Conservation (phyloP, 1,140 invertebrate genomes). For the Drosophila pruinosa region DNA sequence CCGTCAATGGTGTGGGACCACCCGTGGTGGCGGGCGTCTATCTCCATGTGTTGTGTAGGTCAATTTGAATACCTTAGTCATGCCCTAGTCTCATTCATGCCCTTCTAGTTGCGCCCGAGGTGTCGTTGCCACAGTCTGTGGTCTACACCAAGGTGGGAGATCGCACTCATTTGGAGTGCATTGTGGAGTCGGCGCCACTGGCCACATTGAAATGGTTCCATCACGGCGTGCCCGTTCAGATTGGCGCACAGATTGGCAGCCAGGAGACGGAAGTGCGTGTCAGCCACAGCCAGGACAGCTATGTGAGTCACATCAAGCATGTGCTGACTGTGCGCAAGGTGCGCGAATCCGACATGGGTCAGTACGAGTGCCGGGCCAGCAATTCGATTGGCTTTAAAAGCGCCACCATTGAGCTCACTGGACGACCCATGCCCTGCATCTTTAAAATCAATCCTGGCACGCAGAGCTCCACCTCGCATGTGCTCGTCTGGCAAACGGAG, state of each 20-base stretch:
- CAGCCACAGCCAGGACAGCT: conserved; percentile 51
- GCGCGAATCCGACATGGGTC: conserved; percentile 88
- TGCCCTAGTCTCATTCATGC: neutral
- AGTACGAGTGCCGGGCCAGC: conserved; percentile 89
- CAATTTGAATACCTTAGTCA: neutral
- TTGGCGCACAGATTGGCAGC: conserved; percentile 85
- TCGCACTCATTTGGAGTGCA: conserved; percentile 87
- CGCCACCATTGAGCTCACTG: conserved; percentile 85
- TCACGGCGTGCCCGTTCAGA: conserved; percentile 84
- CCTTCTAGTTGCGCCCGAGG: conserved; percentile 87
- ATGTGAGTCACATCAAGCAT: conserved; percentile 83
- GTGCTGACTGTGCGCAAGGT: conserved; percentile 88
- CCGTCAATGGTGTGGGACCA: conserved; percentile 89
- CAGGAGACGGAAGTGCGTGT: conserved; percentile 72
- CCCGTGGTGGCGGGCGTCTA: conserved; percentile 86
- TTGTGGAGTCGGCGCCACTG: conserved; percentile 87
- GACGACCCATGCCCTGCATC: conserved; percentile 84
- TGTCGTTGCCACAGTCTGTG: conserved; percentile 86
- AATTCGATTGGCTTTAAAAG: conserved; percentile 87
- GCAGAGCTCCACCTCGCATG: conserved; percentile 83
- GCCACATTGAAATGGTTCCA: conserved; percentile 86
- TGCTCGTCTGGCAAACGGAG: conserved; percentile 89
- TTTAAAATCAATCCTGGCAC: conserved; percentile 84
- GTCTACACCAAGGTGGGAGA: conserved; percentile 88
- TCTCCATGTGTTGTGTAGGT: conserved; percentile 85